Percentiles rank a stretch among this genome's conserved stretches.
Conservation (phyloP, 2,113 vertebrate genomes). For the Nesogale talazaci region DNA sequence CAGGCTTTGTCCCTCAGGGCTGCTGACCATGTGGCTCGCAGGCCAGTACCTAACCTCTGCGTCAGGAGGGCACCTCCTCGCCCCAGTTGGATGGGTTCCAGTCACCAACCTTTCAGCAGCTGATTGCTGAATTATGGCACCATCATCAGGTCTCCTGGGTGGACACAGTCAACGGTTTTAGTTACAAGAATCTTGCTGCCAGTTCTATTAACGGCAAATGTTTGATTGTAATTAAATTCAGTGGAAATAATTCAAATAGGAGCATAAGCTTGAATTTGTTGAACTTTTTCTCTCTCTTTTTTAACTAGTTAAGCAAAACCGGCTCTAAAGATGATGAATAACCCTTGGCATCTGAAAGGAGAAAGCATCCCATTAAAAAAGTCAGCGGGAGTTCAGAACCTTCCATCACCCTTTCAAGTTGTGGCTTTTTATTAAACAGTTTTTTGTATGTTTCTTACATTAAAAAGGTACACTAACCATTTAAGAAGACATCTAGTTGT, state of each 20-base stretch:
- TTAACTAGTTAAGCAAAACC: conserved; percentile 95
- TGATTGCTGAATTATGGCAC: not conserved
- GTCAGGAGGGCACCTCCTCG: too few species aligned
- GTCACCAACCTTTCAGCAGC: not conserved
- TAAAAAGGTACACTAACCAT: conserved; percentile 57
- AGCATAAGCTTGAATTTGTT: conserved; percentile 64
- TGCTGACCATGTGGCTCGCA: too few species aligned
- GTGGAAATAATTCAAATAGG: conserved; percentile 51
- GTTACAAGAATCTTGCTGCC: conserved; percentile 43
- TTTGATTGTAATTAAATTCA: not conserved
- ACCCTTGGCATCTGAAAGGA: conserved; percentile 71
- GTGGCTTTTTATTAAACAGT: conserved; percentile 83
- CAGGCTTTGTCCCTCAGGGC: not conserved
- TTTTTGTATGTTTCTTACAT: conserved; percentile 78
- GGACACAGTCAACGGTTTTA: not conserved
- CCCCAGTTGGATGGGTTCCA: not conserved
- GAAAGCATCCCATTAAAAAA: conserved; percentile 78
- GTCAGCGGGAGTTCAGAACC: conserved; percentile 77
- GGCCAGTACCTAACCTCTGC: too few species aligned
- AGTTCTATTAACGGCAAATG: conserved; percentile 67
- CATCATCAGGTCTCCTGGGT: not conserved
- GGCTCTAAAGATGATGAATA: conserved; percentile 96
- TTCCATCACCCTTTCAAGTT: conserved; percentile 71
- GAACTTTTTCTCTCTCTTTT: conserved; percentile 72
- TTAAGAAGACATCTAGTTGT: conserved; percentile 75